Evolutionary conservation across 2,888 invertebrate genomes (phyloP), one percentile per base, ranked within the genome.

Genomic region (Himalopsyche tibetana): DNA sequence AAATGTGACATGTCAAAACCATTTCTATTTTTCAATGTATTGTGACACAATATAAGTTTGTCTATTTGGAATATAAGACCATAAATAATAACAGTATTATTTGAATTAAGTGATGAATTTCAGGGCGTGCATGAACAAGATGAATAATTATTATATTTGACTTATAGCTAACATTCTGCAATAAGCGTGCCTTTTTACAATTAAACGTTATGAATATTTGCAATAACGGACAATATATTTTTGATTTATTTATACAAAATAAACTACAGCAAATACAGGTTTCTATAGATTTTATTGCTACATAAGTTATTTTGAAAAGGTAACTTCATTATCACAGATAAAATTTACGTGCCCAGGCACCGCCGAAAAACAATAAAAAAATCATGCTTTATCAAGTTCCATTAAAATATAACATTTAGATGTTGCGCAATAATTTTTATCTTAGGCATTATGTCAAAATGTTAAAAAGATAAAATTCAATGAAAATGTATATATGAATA

Each of bases 261-360:
- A 63, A 63, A 63, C 28, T 63, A 63, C 28, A 63, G 28, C 19
- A 4, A 63, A 63, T 63, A 63, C 63, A 63, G 63, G 19, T 19
- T 63, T 63, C 8, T 63, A 63, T 63, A 19, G 11, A 28, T 63
- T 63, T 63, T 63, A 63, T 19, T 8, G n/a, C 63, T 63, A 63
- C 1, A 28, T 63, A 63, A 63, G 63, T 63, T 55, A 17, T 6
- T n/a, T 51, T 51, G 51, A 51, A 51, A 63, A 63, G 63, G 63
- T 63, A 63, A 9, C 63, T 63, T 63, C 63, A 63, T 63, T 63
- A 63, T 63, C 63, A 63, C 63, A 63, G 63, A 63, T 63, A 63
- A 63, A 63, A 63, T 63, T 19, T 63, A 63, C 63, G 28, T 63
- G 63, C 28, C n/a, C 63, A 63, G 51, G 63, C 19, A 63, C 63